phyloP scores from a whole-genome alignment of 2,113 vertebrate species.

The Regulus satrapa region DNA sequence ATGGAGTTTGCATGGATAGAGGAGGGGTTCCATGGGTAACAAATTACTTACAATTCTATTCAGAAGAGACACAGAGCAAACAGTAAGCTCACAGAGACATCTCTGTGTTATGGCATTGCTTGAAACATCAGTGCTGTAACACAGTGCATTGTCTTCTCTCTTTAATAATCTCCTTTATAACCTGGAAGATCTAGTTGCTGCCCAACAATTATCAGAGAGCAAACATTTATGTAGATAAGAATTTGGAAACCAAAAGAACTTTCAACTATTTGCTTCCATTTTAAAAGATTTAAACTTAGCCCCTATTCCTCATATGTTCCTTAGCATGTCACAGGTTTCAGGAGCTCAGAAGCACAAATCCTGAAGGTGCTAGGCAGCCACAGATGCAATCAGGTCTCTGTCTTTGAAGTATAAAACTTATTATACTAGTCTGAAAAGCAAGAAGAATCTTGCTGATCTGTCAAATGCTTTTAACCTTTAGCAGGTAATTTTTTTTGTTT shows the following conservation, averaged over 20 bases:
- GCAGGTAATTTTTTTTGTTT: neutral
- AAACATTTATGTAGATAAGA: neutral
- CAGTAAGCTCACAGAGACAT: neutral
- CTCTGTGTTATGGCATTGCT: neutral
- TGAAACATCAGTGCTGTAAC: neutral
- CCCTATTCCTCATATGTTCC: neutral
- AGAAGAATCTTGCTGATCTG: neutral
- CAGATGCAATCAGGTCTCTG: neutral
- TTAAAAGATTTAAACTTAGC: neutral
- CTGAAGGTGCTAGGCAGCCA: neutral
- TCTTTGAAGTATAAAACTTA: neutral
- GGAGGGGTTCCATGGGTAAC: neutral
- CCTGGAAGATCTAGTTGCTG: neutral
- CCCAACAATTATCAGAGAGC: neutral
- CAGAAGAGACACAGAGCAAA: neutral
- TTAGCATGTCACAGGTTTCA: neutral
- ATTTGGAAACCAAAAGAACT: neutral
- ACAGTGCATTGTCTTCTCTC: neutral
- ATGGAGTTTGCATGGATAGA: neutral
- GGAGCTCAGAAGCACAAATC: neutral
- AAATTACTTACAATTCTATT: neutral
- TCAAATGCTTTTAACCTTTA: neutral
- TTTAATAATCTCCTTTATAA: neutral
- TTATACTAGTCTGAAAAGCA: neutral
- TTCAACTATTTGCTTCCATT: neutral